Evolutionary conservation across 2,113 vertebrate species (phyloP).

Genomic region (Piliocolobus tephrosceles): DNA sequence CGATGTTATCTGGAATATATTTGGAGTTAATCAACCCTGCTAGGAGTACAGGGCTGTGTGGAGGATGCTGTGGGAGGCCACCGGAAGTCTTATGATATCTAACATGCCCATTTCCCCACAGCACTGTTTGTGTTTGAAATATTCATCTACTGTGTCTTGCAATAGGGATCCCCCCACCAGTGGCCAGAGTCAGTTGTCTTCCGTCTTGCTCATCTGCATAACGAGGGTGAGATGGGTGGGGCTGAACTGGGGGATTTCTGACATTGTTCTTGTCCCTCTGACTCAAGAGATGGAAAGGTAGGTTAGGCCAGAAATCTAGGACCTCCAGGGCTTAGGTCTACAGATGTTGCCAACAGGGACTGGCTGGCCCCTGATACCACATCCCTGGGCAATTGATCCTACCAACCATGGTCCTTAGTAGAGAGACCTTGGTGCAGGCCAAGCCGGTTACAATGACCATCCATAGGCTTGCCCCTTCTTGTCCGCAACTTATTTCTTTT

Average conservation of each 20-base stretch:
- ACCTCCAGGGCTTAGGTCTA: background rate
- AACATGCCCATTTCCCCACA: background rate
- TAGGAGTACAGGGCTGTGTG: background rate
- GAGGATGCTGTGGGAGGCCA: background rate
- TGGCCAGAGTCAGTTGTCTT: background rate
- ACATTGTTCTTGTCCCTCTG: background rate
- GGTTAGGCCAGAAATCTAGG: background rate
- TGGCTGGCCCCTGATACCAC: background rate
- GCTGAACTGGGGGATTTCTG: background rate
- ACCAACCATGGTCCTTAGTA: background rate
- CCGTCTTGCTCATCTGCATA: background rate
- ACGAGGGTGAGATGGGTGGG: background rate
- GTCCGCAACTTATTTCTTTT: conserved; percentile 6
- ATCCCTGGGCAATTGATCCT: background rate
- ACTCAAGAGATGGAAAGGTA: background rate
- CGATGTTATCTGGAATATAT: background rate
- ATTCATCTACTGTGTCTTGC: background rate
- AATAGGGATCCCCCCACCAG: background rate
- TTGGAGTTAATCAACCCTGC: background rate
- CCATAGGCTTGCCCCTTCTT: conserved; percentile 38
- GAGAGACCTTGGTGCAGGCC: background rate
- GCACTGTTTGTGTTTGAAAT: background rate
- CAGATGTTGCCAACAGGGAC: background rate
- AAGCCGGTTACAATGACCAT: conserved; percentile 36
- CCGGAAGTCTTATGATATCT: background rate